A percentile compares a stretch with the other conserved stretches of the same genome.
Evolutionary conservation across 1,140 invertebrate genomes (phyloP).

Genomic region (Oppia nitens): DNA sequence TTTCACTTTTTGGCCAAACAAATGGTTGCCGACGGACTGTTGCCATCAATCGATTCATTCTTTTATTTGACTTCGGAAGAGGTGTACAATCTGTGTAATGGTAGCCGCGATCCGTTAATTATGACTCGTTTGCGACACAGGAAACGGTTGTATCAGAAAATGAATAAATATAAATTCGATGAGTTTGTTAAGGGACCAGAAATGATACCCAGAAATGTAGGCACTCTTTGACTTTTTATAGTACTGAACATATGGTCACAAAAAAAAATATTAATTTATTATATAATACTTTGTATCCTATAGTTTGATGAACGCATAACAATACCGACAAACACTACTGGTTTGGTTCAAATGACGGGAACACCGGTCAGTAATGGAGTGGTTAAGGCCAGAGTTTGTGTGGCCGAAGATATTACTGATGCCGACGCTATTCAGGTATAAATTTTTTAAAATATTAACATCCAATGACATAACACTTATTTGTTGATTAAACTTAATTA

Average conservation of each 20-base stretch:
- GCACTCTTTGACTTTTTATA: background rate
- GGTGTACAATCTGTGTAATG: slow-evolving; percentile 37
- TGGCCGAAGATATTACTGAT: slow-evolving; percentile 36
- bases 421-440: slow-evolving; percentile 29
- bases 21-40: slow-evolving; percentile 39
- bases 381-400: slow-evolving; percentile 46
- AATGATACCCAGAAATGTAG: slow-evolving; percentile 6
- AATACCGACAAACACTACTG: background rate
- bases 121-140: slow-evolving; percentile 46
- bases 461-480: background rate
- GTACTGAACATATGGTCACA: background rate
- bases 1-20: slow-evolving; percentile 38
- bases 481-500: background rate
- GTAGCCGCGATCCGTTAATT: slow-evolving; percentile 35
- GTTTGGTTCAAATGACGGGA: slow-evolving; percentile 32
- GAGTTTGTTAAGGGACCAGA: slow-evolving; percentile 39
- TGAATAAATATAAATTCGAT: slow-evolving; percentile 41
- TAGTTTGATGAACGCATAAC: background rate
- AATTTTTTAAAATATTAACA: background rate
- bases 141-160: slow-evolving; percentile 36
- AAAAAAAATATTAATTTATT: background rate
- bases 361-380: slow-evolving; percentile 51
- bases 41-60: slow-evolving; percentile 46
- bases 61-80: slow-evolving; percentile 51
- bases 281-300: background rate